Evolutionary conservation across 1,140 invertebrate genomes (phyloP).

Genomic region (Oedothorax gibbosus): DNA sequence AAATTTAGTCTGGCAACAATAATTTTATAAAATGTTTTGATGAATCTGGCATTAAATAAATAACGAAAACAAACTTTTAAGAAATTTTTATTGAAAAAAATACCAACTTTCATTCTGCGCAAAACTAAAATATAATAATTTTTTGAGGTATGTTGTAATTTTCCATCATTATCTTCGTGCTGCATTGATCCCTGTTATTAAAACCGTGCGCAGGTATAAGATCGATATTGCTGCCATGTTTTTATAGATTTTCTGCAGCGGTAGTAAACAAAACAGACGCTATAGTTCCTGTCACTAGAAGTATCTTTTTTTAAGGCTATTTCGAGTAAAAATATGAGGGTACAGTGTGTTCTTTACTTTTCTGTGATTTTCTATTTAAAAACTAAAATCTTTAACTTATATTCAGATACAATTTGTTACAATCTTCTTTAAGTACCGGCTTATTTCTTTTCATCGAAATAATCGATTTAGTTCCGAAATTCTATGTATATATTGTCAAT

Average conservation of each 20-base stretch:
- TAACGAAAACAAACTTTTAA: too few relatives aligned
- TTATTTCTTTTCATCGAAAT: too few relatives aligned
- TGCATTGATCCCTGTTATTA: not conserved
- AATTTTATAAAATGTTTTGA: too few relatives aligned
- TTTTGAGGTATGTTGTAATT: not conserved
- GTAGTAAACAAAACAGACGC: conserved; percentile 42
- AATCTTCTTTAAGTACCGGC: too few relatives aligned
- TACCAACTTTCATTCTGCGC: not conserved
- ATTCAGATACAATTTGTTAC: too few relatives aligned
- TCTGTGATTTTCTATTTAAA: too few relatives aligned
- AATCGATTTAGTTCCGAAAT: too few relatives aligned
- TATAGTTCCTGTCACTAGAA: not conserved
- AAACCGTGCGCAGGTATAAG: conserved; percentile 14
- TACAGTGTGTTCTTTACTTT: conserved; percentile 1
- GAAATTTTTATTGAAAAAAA: not conserved
- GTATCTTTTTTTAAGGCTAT: conserved; percentile 9
- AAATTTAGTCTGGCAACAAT: too few relatives aligned
- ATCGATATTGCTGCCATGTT: conserved; percentile 50
- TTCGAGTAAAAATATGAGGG: conserved; percentile 30
- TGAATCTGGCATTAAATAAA: too few relatives aligned
- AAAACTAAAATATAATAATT: not conserved
- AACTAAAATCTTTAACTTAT: too few relatives aligned
- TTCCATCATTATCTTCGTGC: not conserved
- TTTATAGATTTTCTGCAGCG: conserved; percentile 46
- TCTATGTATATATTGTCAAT: too few relatives aligned